These are phyloP conservation scores for Willisornis vidua DNA, from an alignment of 2,113 vertebrate species.

Conservation along the genomic window DNA sequence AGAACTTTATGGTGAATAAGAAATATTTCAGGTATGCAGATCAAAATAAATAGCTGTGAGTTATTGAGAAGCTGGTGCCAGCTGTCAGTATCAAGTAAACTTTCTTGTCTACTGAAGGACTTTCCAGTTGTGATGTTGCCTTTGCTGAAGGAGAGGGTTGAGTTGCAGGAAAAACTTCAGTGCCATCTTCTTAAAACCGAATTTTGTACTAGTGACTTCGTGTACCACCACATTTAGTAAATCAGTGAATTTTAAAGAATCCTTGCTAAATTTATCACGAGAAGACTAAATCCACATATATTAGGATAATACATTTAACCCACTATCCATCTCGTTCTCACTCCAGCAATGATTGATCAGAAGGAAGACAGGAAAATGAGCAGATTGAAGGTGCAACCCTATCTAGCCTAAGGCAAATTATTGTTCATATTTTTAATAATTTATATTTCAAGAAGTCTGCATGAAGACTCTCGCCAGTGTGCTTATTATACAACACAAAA, in stretches of 20 bases:
- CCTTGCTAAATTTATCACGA: not conserved
- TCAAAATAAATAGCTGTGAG: not conserved
- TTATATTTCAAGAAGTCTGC: not conserved
- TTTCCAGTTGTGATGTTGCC: not conserved
- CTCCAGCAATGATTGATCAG: not conserved
- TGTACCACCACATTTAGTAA: not conserved
- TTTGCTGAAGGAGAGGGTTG: not conserved
- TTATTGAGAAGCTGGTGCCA: not conserved
- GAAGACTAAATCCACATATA: not conserved
- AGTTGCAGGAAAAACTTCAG: not conserved
- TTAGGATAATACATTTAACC: not conserved
- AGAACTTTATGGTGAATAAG: not conserved
- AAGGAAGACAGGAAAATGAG: not conserved
- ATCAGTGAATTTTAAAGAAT: not conserved
- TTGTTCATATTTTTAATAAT: not conserved
- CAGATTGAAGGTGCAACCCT: not conserved
- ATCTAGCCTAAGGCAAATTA: not conserved
- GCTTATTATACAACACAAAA: not conserved
- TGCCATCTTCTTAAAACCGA: not conserved
- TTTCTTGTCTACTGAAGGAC: not conserved
- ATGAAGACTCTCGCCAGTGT: not conserved
- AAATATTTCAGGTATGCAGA: not conserved
- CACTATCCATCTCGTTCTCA: not conserved
- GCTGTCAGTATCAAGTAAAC: not conserved
- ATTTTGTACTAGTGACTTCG: not conserved